Percentiles rank a stretch among this genome's conserved stretches.
phyloP scores from a whole-genome alignment of 2,797 vertebrate species.

The Pseudochirops cupreus region DNA sequence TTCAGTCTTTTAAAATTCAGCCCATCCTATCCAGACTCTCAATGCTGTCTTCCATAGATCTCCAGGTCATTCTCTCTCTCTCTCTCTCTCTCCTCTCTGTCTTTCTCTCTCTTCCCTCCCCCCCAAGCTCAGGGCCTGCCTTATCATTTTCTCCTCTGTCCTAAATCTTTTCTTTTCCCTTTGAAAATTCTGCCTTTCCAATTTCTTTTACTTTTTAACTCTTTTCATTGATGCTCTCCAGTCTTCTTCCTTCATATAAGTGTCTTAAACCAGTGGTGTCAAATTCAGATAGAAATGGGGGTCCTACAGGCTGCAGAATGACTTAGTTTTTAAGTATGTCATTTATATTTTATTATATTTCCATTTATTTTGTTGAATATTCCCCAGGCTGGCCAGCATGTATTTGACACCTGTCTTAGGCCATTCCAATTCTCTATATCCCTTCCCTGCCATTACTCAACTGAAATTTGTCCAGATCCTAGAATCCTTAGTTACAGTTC shows the following conservation, averaged over 20 bases:
- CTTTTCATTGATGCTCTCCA: background rate
- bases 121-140: background rate
- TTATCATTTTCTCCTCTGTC: background rate
- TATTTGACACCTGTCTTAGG: background rate
- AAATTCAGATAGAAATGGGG: background rate
- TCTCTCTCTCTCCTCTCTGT: too few relatives aligned
- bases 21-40: background rate
- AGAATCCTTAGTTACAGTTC: background rate
- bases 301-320: background rate
- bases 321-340: background rate
- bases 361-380: background rate
- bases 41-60: background rate
- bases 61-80: background rate
- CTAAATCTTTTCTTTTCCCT: background rate
- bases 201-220: background rate
- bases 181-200: background rate
- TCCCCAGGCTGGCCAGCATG: background rate
- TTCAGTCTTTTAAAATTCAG: background rate
- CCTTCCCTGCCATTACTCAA: background rate
- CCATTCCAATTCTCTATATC: background rate
- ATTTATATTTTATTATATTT: background rate
- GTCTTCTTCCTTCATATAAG: background rate
- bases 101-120: background rate
- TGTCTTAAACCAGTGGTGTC: background rate
- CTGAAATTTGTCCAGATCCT: background rate